Evolutionary conservation across 2,888 invertebrate genomes (phyloP).

Genomic region (Anoplius nigerrimus): DNA sequence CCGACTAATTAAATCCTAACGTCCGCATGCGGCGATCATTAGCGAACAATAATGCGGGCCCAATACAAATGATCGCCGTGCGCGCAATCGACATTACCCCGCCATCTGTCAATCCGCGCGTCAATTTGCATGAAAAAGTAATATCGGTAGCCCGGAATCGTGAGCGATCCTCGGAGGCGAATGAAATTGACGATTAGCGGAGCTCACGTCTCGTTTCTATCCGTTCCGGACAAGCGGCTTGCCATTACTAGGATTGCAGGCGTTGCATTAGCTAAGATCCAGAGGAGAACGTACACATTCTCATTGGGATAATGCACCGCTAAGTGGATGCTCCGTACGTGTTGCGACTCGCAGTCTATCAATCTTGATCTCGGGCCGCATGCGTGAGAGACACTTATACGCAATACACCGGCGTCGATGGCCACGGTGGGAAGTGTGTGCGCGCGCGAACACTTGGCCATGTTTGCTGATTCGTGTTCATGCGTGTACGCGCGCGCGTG

Average conservation of each 20-base stretch:
- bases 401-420: constrained; percentile 13
- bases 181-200: constrained; percentile 43
- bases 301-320: constrained; percentile 71
- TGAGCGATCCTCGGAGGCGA: neutral
- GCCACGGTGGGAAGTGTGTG: neutral
- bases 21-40: no score
- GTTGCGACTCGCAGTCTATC: constrained; percentile 65
- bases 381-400: constrained; percentile 2
- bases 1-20: no score
- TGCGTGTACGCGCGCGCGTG: neutral
- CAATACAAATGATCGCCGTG: no score
- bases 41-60: no score
- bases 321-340: constrained; percentile 67
- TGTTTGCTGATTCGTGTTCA: neutral
- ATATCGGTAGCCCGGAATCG: neutral
- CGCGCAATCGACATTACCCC: no score
- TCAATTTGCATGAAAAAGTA: constrained; percentile 1
- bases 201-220: constrained; percentile 34
- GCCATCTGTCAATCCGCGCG: neutral
- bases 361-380: constrained; percentile 64
- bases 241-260: constrained; percentile 67
- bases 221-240: constrained; percentile 51
- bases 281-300: constrained; percentile 54
- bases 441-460: neutral
- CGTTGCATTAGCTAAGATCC: constrained; percentile 56